phyloP scores from a whole-genome alignment of 2,113 vertebrate species.

The Poeciliopsis occidentalis region DNA sequence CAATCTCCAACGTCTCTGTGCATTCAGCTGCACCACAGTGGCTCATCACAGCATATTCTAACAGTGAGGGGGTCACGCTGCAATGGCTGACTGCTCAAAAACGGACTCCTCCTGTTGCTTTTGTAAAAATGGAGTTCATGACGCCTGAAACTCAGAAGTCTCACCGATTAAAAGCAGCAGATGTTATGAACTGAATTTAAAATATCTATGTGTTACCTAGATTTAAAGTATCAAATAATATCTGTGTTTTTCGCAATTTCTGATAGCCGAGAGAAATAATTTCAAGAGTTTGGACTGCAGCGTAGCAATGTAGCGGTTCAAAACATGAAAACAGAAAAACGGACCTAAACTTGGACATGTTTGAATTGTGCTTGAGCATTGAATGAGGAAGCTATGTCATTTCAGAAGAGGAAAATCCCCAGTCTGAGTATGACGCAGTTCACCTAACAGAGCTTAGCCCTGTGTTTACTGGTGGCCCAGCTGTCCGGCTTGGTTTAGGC shows the following conservation, averaged over 20 bases:
- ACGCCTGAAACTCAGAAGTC: too few species aligned
- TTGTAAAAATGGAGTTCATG: too few species aligned
- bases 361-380: conserved; percentile 12
- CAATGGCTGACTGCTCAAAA: conserved; percentile 36
- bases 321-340: not conserved
- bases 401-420: conserved; percentile 67
- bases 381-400: conserved; percentile 35
- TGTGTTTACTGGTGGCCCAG: conserved; percentile 52
- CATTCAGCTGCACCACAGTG: conserved; percentile 39
- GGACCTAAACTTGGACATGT: not conserved
- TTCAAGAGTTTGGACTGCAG: conserved; percentile 9
- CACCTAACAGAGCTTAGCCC: conserved; percentile 64
- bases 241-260: not conserved
- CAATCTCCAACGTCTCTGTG: conserved; percentile 43
- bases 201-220: too few species aligned
- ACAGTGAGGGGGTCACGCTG: conserved; percentile 33
- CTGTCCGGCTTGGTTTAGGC: conserved; percentile 53
- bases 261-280: not conserved
- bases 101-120: not conserved
- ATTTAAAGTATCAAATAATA: not conserved
- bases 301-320: not conserved
- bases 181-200: too few species aligned
- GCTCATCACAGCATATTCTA: conserved; percentile 25
- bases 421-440: conserved; percentile 63
- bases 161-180: too few species aligned